Evolutionary conservation across 2,113 vertebrate species (phyloP).

Genomic region (Talpa occidentalis): DNA sequence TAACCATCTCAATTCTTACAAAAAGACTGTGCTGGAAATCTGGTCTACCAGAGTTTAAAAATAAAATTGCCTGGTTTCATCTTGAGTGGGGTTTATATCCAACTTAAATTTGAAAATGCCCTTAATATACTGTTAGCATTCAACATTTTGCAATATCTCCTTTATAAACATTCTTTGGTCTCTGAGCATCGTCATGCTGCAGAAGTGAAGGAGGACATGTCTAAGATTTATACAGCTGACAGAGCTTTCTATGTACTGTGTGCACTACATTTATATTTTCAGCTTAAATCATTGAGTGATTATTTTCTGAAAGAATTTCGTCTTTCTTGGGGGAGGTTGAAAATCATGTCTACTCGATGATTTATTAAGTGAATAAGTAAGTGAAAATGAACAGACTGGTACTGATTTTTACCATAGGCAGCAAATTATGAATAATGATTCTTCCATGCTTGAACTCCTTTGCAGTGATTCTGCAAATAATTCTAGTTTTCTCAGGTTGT

Average conservation of each 20-base stretch:
- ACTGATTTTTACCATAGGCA: slow-evolving; percentile 81
- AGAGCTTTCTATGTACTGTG: slow-evolving; percentile 61
- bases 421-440: slow-evolving; percentile 84
- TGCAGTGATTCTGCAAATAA: slow-evolving; percentile 73
- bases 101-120: slow-evolving; percentile 24
- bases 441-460: slow-evolving; percentile 77
- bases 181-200: not conserved
- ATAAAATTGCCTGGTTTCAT: not conserved
- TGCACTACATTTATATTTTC: slow-evolving; percentile 74
- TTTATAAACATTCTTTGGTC: slow-evolving; percentile 24
- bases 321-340: slow-evolving; percentile 79
- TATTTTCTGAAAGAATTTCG: slow-evolving; percentile 79
- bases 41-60: not conserved
- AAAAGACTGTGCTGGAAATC: not conserved
- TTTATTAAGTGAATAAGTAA: slow-evolving; percentile 83
- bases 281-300: slow-evolving; percentile 79
- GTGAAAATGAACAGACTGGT: slow-evolving; percentile 82
- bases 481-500: slow-evolving; percentile 74
- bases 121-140: slow-evolving; percentile 35
- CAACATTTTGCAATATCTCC: slow-evolving; percentile 16
- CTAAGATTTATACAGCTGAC: slow-evolving; percentile 68
- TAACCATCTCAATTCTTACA: not conserved
- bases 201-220: not conserved
- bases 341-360: slow-evolving; percentile 77
- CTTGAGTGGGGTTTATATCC: not conserved